Evolutionary conservation across 2,888 invertebrate species (phyloP), one percentile per base, ranked within the genome.

Genomic region (Tuta absoluta): DNA sequence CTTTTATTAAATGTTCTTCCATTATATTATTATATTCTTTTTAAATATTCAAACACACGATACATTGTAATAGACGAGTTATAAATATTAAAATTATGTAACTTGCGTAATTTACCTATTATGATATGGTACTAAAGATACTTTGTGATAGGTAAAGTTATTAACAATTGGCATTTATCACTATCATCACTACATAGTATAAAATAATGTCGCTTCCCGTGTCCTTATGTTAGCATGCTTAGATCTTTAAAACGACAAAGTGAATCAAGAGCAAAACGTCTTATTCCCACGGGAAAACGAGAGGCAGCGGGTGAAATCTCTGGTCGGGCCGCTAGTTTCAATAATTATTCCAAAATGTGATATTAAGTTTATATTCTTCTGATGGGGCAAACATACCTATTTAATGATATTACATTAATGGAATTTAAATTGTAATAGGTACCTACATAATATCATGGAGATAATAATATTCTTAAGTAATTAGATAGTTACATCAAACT

Each of bases 1-100:
- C 75, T 84, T 61, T 85, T 84, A 86, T 82, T 85, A 82, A 80
- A 82, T 79, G 69, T 79, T 77, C 67, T 68, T 66, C 67, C 65
- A 77, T 33, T 33, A 33, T 33, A 33, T 7, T 33, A 33, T 33
- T 8, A 33, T 28, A 61, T 49, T 61, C 49, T 76, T 79, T 77
- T 75, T 68, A 69, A 77, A 76, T 75, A 72, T 80, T 79, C 67
- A 77, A 81, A 82, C 79, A 79, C 76, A 75, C 81, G 70, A 75
- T 76, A 79, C 75, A 76, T 72, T 72, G 67, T 75, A 72, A 66
- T 67, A 69, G 77, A 79, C 75, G 69, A 79, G 71, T 79, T 82
- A 80, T 76, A 79, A 74, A 75, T 74, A 75, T 74, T 75, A 69
- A 69, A 74, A 74, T 68, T 75, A 75, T 78, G 73, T 76, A 77